phyloP scores from a whole-genome alignment of 2,113 vertebrate species.

The Chamaea fasciata region DNA sequence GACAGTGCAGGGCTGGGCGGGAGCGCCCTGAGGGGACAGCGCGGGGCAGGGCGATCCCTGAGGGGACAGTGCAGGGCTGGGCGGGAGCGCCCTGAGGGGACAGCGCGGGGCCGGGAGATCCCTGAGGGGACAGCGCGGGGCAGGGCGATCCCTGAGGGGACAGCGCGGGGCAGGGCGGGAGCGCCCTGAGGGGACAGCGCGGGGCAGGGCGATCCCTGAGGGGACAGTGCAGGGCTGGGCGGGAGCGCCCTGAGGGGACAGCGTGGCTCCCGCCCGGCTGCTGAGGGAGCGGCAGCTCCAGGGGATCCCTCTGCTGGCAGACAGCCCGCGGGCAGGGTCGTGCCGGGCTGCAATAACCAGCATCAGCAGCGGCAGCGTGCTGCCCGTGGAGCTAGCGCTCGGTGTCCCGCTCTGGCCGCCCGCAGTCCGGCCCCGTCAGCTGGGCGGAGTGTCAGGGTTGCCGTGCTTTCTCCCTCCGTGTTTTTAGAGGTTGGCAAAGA shows the following conservation, averaged over 20 bases:
- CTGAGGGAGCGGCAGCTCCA: no score
- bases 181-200: rapidly evolving
- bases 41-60: neutral
- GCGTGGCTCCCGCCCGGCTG: neutral
- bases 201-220: neutral
- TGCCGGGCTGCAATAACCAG: rapidly evolving
- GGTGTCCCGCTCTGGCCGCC: rapidly evolving
- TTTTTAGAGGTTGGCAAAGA: neutral
- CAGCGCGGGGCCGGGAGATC: rapidly evolving
- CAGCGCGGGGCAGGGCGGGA: neutral
- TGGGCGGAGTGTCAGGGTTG: neutral
- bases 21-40: rapidly evolving
- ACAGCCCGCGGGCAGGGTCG: neutral
- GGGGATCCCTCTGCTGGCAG: neutral
- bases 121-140: no score
- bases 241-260: neutral
- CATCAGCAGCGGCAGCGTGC: rapidly evolving
- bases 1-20: neutral
- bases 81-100: neutral
- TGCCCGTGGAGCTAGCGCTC: rapidly evolving
- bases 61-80: neutral
- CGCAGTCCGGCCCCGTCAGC: neutral
- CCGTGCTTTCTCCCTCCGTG: neutral
- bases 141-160: neutral
- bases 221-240: neutral